Base-by-base conservation (phyloP, 2,113 vertebrate species). In the Azemiops feae region DNA sequence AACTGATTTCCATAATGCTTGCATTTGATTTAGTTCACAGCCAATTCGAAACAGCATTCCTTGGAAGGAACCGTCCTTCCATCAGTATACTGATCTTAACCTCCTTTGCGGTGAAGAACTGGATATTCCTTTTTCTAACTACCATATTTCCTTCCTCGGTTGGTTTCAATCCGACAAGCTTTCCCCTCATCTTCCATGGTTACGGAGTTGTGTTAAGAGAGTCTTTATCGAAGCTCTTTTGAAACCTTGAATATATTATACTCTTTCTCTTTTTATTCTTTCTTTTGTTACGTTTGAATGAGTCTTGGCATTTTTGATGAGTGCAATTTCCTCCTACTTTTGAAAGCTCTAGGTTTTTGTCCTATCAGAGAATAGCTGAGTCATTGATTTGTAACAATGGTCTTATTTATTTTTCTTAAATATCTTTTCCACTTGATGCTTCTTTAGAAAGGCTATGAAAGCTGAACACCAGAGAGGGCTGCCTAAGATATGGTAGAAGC, bases 241-340 rank as follows among this genome's bases (percentile, higher is more conserved):
- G 94, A 96, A 95, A 92, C 30, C 22, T 89, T 96, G 96, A 96
- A 97, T 96, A 92, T 89, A 94, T 96, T 96, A 96, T 95, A 92
- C 93, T 34, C 10, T 93, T 96, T 96, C 87, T 93, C 43, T 69
- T 91, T 94, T 94, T 92, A 93, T 95, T 97, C 88, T 64, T 30
- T 87, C 23, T 95, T 95, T 95, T 96, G 89, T 95, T 95, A 93
- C 91, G 47, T 91, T 60, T 94, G 58, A 96, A 92, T 93, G 92
- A 93, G 60, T 91, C 20, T n/a, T 3, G 0, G 60, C 93, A 91
- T 54, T 45, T 95, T 90, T 91, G 52, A 94, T 55, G 91, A 20
- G 69, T n/a, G 69, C 87, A 93, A 57, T 93, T 96, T 85, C 39
- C 93, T 34, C 58, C 90, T 85, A 91, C 45, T 74, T 88, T 45